These are phyloP conservation scores for Sebastes taczanowskii DNA, from an alignment of 2,797 vertebrate species.

Conservation along the genomic window DNA sequence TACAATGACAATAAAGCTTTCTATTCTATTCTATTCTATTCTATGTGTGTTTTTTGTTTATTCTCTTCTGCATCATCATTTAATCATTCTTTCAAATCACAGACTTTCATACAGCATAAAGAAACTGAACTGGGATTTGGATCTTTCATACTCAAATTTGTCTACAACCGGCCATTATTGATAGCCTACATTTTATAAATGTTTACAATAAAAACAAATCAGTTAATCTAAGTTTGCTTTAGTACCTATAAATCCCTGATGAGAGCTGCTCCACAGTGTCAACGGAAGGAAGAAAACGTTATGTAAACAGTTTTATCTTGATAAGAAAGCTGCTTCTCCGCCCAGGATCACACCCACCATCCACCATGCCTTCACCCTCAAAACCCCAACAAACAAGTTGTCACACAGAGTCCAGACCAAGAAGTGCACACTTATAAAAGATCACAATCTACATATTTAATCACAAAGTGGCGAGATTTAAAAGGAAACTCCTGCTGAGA, in stretches of 20 bases:
- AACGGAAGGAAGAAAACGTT: conserved; percentile 42
- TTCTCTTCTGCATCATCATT: background rate
- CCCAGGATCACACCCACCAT: conserved; percentile 69
- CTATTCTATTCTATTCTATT: no score
- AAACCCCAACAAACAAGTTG: conserved; percentile 32
- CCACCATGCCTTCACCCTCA: conserved; percentile 41
- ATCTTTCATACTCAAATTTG: background rate
- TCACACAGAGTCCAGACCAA: conserved; percentile 6
- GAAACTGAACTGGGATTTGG: background rate
- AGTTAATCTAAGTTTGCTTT: background rate
- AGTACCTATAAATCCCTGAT: background rate
- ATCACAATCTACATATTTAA: background rate
- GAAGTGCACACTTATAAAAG: background rate
- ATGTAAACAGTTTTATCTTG: conserved; percentile 62
- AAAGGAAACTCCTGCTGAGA: background rate
- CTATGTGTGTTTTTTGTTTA: background rate
- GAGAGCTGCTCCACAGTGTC: background rate
- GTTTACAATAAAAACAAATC: background rate
- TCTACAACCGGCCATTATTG: background rate
- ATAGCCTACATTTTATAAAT: background rate
- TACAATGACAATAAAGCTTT: no score
- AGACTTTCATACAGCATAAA: background rate
- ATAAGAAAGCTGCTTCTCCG: conserved; percentile 57
- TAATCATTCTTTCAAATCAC: background rate
- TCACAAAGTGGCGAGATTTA: background rate